Evolutionary conservation across 2,113 vertebrate genomes (phyloP), one percentile per base, ranked within the genome.

Genomic region (Malurus elegans): DNA sequence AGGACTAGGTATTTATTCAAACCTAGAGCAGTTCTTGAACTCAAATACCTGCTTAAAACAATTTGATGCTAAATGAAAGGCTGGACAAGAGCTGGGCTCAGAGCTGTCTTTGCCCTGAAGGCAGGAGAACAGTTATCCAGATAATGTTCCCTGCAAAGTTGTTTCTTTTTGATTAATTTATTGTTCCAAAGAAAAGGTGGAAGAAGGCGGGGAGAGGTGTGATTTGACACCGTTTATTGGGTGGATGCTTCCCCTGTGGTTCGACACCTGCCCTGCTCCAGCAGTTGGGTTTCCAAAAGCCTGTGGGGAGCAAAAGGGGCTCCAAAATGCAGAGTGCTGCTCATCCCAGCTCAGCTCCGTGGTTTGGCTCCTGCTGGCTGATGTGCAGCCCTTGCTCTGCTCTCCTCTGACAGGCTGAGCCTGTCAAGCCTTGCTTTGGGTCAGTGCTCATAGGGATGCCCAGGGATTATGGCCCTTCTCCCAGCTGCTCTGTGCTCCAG

Each of bases 221-320:
- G 10, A 60, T 47, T 54, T 31, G 12, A 21, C 16, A 0, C 0
- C 2, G 24, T 54, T 48, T 29, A 50, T 7, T 1, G 50, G 4
- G 9, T 62, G 4, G 4, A 21, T 56, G 18, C 6, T 48, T 8
- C 8, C 4, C 1, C 0, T 8, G 9, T 8, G 10, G 3, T 3
- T 12, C 8, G 32, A 67, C 19, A 8, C 12, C 62, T 3, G 1
- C 74, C 11, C 18, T 1, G 6, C 20, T 19, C 0, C 0, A 38
- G 45, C 10, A 48, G 4, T 6, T 82, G 9, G 6, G 14, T 6
- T 21, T 85, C 57, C 23, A 31, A 48, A 48, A 61, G 14, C 42
- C 42, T 20, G 3, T 53, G n/a, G 15, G 28, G 18, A 29, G 4
- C 3, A 1, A 18, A 57, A 60, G 3, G 13, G 2, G 3, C 15